Evolutionary conservation across 2,797 vertebrate species (phyloP).

Genomic region (Takifugu ocellatus): DNA sequence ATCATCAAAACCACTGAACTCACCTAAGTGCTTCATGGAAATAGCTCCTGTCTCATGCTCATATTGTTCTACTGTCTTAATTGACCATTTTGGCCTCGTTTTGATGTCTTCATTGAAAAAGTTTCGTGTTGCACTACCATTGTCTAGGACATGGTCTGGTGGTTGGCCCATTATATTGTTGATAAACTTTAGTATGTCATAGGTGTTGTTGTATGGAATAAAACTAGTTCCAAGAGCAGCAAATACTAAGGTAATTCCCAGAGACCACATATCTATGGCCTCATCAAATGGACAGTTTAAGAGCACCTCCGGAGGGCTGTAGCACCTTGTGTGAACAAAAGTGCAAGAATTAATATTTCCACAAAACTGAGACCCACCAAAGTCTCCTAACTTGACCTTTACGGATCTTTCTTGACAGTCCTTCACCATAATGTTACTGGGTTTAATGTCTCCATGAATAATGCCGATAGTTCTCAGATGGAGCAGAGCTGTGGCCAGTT

Average conservation of each 20-base stretch:
- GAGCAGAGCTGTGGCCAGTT: background rate
- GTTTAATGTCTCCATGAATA: background rate
- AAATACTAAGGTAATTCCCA: background rate
- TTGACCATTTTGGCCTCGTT: background rate
- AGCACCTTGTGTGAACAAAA: background rate
- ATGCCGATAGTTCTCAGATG: background rate
- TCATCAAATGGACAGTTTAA: background rate
- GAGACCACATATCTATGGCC: conserved; percentile 1
- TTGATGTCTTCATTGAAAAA: background rate
- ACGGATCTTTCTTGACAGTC: background rate
- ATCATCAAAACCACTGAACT: background rate
- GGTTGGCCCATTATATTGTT: background rate
- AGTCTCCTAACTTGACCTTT: background rate
- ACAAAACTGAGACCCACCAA: background rate
- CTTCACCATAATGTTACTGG: background rate
- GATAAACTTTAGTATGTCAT: background rate
- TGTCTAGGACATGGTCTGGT: conserved; percentile 1
- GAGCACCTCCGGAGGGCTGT: background rate
- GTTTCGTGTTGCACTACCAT: background rate
- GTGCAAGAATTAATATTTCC: background rate
- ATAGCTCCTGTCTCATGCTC: background rate
- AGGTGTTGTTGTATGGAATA: background rate
- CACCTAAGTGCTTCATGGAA: background rate
- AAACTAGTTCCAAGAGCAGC: background rate
- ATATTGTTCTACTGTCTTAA: background rate